Conservation (phyloP, 2,888 invertebrate genomes). For the Steinernema hermaphroditum region DNA sequence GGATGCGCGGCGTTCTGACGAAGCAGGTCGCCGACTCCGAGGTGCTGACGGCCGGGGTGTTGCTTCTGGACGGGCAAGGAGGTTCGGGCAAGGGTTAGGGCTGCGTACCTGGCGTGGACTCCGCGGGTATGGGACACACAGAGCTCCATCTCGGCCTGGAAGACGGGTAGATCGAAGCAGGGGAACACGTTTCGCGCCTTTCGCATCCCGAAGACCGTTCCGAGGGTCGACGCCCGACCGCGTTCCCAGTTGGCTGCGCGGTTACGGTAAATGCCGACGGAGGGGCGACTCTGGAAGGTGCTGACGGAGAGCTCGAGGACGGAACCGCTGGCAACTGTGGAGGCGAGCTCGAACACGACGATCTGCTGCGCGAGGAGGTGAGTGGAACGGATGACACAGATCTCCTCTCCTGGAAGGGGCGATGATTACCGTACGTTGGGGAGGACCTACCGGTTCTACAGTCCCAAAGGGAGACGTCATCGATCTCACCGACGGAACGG, state of each 20-base stretch:
- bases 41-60: background rate
- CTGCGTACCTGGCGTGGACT: background rate
- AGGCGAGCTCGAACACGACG: slow-evolving; percentile 17
- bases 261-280: slow-evolving; percentile 7
- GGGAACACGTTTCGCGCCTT: slow-evolving; percentile 32
- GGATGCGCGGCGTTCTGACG: slow-evolving; percentile 29
- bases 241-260: slow-evolving; percentile 3
- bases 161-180: slow-evolving; percentile 33
- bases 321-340: background rate
- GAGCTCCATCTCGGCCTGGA: slow-evolving; percentile 31
- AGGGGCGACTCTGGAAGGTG: slow-evolving; percentile 8
- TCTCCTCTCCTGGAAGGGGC: background rate
- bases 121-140: background rate
- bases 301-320: background rate
- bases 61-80: background rate
- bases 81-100: too few relatives aligned
- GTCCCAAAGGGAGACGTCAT: background rate
- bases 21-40: slow-evolving; percentile 24
- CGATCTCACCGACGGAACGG: slow-evolving; percentile 16
- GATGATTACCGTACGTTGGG: too few relatives aligned
- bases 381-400: background rate
- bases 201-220: slow-evolving; percentile 36
- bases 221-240: background rate
- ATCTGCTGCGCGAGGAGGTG: slow-evolving; percentile 23
- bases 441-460: background rate